These are phyloP conservation scores for Trinorchestia longiramus DNA, from an alignment of 1,140 invertebrate genomes.

Conservation along the genomic window DNA sequence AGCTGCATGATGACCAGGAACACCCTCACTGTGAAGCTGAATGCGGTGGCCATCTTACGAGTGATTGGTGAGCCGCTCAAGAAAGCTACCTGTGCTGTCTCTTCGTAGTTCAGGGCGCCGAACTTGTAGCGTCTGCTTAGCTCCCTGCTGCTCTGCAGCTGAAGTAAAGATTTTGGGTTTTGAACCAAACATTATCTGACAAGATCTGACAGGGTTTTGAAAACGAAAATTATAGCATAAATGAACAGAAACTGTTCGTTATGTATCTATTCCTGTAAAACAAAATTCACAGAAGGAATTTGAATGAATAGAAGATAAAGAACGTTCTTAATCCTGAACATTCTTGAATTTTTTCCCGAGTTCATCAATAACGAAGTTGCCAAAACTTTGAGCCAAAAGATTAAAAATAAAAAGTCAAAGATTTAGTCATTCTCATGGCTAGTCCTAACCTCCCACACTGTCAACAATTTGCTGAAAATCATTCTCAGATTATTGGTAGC, in stretches of 20 bases:
- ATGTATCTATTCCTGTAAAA: background rate
- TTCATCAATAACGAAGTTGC: too few relatives aligned
- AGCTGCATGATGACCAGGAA: constrained; percentile 32
- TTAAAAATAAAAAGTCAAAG: too few relatives aligned
- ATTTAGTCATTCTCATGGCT: too few relatives aligned
- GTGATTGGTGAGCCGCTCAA: background rate
- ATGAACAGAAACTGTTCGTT: background rate
- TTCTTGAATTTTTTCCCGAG: too few relatives aligned
- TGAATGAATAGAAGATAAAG: background rate
- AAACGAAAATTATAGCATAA: background rate
- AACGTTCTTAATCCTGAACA: too few relatives aligned
- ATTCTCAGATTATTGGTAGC: too few relatives aligned
- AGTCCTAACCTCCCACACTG: too few relatives aligned
- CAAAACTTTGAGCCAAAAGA: too few relatives aligned
- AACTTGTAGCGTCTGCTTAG: constrained; percentile 9
- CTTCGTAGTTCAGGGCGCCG: constrained; percentile 11
- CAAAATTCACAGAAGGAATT: background rate
- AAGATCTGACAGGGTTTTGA: background rate
- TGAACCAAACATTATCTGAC: background rate
- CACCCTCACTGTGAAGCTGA: constrained; percentile 5
- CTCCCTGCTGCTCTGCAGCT: constrained; percentile 30
- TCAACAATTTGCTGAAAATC: too few relatives aligned
- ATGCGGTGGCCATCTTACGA: background rate
- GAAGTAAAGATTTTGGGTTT: background rate
- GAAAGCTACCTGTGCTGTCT: constrained; percentile 24